Base-by-base conservation (phyloP, 2,113 vertebrate genomes). In the Callipepla californica region DNA sequence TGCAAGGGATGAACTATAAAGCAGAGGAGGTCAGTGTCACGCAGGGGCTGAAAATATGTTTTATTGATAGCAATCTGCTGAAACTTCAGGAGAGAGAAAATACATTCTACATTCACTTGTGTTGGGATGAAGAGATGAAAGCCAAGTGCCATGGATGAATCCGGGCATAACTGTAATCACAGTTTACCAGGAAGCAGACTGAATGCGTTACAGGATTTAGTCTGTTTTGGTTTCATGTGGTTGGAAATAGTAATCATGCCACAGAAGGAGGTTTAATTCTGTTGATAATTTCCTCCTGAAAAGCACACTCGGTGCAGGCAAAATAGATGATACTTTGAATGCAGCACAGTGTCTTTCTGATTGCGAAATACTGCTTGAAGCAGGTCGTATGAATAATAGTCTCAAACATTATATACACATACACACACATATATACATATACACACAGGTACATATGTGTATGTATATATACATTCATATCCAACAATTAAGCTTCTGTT, bases 301-400 rank as follows among this genome's bases (percentile, higher is more conserved):
- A 70, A 70, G 38, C n/a, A 57, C 38, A 86, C 21, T 80, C 32
- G 92, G 57, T 34, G 77, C 38, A 62, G 55, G 68, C 67, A 77
- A 91, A 88, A 72, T 61, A 94, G n/a, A 72, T 92, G 61, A 25
- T n/a, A 13, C 76, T 83, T 69, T 65, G 62, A 95, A 74, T 88
- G 69, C 57, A 90, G 87, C 94, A 93, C 91, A 94, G 80, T 93
- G 74, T 87, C 73, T 45, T 67, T 90, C 42, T 92, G 85, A 94
- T 85, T 94, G 87, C 77, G 87, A 94, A 95, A 93, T 87, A 94
- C 89, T 89, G 72, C 51, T 68, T 76, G 77, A 69, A 89, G 87
- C 79, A 80, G 51, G 51, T 83, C 7, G 47, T 88, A 48, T 90
- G 68, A 88, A 63, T 40, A 88, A 78, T 36, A 78, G 47, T 78